phyloP scores from a whole-genome alignment of 2,888 invertebrate species.

The Coleophora deauratella region DNA sequence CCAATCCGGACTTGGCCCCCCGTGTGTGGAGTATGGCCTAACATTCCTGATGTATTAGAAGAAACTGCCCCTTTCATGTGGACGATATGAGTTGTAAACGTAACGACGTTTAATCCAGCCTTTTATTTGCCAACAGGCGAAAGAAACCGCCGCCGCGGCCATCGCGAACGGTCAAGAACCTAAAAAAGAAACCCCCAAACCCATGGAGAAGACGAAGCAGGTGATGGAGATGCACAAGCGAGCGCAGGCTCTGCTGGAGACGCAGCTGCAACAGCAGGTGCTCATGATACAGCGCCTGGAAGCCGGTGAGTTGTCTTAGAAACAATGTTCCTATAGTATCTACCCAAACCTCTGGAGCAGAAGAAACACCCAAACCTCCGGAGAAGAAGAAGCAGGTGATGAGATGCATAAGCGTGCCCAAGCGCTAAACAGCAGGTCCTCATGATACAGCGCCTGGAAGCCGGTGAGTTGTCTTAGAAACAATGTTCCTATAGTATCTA shows the following conservation, averaged over 20 bases:
- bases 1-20: too few relatives aligned
- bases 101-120: too few relatives aligned
- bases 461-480: constrained; percentile 72
- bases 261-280: constrained; percentile 91
- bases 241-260: constrained; percentile 89
- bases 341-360: too few relatives aligned
- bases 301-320: constrained; percentile 73
- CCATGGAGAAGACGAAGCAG: constrained; percentile 67
- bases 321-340: too few relatives aligned
- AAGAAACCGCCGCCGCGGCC: constrained; percentile 20
- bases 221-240: constrained; percentile 88
- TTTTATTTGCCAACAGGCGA: constrained; percentile 28
- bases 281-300: constrained; percentile 87
- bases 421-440: constrained; percentile 87
- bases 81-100: too few relatives aligned
- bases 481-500: too few relatives aligned
- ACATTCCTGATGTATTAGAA: too few relatives aligned
- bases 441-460: constrained; percentile 87
- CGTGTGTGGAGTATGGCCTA: too few relatives aligned
- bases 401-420: constrained; percentile 88
- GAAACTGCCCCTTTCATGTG: too few relatives aligned
- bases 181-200: constrained; percentile 31
- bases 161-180: constrained; percentile 33
- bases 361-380: constrained; percentile 25
- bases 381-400: constrained; percentile 78